Conservation (phyloP, 2,888 invertebrate species). For the Sturmia bella region DNA sequence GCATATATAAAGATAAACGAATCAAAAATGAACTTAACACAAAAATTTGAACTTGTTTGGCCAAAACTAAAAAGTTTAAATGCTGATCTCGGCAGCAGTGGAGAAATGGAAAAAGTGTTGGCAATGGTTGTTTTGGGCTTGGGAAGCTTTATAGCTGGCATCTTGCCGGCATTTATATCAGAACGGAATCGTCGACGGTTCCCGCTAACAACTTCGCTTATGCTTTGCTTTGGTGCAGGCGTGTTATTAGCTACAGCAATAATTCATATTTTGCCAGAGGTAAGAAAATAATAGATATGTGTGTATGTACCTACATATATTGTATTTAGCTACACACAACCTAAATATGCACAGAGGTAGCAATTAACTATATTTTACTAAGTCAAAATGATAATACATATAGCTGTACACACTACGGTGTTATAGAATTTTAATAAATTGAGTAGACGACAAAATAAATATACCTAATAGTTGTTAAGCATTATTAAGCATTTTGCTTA, state of each 20-base stretch:
- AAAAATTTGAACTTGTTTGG: conserved; percentile 60
- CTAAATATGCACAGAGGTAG: too few species aligned
- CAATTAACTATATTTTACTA: too few species aligned
- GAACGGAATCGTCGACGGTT: conserved; percentile 84
- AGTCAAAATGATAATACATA: too few species aligned
- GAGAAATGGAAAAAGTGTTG: conserved; percentile 84
- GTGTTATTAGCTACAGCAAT: conserved; percentile 89
- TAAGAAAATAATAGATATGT: conserved; percentile 74
- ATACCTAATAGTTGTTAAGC: too few species aligned
- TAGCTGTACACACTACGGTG: too few species aligned
- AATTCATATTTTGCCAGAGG: conserved; percentile 92
- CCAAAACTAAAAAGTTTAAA: conserved; percentile 50
- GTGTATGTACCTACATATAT: too few species aligned
- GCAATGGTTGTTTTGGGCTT: conserved; percentile 86
- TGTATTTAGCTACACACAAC: too few species aligned
- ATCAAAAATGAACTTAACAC: conserved; percentile 57
- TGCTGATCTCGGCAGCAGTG: conserved; percentile 67
- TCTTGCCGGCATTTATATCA: conserved; percentile 87
- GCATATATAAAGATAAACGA: conserved; percentile 31
- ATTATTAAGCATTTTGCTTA: too few species aligned
- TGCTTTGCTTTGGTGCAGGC: conserved; percentile 91
- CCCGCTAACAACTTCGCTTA: conserved; percentile 86
- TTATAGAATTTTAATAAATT: too few species aligned
- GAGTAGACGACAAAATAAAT: too few species aligned
- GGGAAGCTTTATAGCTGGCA: conserved; percentile 87